Base-by-base conservation (phyloP, 2,113 vertebrate genomes). In the Ciconia stormi region DNA sequence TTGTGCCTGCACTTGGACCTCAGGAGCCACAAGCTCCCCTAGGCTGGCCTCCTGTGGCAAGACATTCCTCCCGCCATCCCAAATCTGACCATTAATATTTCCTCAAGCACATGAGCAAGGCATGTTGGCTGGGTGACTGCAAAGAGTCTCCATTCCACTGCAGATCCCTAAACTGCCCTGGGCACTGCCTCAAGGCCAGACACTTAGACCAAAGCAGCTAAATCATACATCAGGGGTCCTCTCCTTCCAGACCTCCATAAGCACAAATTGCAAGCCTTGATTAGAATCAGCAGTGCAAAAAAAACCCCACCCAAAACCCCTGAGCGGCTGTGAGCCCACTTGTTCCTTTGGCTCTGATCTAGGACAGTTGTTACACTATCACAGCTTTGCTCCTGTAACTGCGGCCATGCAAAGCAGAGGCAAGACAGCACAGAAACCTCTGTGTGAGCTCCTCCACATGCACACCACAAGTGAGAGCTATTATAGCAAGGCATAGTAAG, bases 401-500 rank as follows among this genome's bases (percentile, higher is more conserved):
- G 52, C 4, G 1, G 34, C 59, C 59, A 36, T 3, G 0, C 2
- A 2, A 58, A n/a, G 58, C 44, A 46, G 13, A 52, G 38, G 50
- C 25, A 21, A 26, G 50, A 59, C 11, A n/a, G 49, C 32, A 13
- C 7, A 32, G 63, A 25, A 36, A 42, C 3, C 34, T 6, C 50
- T 5, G 0, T 2, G 38, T 19, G 72, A 88, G 62, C 42, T 55
- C 53, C 67, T 61, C 61, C 38, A 40, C 13, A 1, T 2, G 13
- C 46, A 27, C 65, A 18, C 32, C 53, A 25, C 40, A 14, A 40
- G 30, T 7, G 29, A 79, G 62, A 50, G 32, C n/a, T n/a, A 3
- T 25, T 50, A 46, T 2, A 73, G 81, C 49, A 91, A 58, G n/a
- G 23, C 21, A 30, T 9, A 16, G 13, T 14, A 34, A 82, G 78